These are phyloP conservation scores for Nymphalis polychloros DNA, from an alignment of 2,888 invertebrate genomes.

Conservation along the genomic window DNA sequence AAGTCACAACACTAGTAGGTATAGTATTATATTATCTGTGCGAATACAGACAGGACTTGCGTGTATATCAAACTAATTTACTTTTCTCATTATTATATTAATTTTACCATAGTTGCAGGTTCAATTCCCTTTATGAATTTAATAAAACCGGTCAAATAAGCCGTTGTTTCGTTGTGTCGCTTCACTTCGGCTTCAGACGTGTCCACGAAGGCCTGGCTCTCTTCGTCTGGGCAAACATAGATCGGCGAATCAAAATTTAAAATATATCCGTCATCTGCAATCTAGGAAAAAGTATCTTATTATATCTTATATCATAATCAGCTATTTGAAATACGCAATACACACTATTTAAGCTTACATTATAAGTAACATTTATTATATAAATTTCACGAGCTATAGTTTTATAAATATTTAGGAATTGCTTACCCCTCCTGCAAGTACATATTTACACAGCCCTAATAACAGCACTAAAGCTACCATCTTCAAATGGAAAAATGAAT, in stretches of 20 bases:
- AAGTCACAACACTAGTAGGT: too few relatives aligned
- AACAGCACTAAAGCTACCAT: neutral
- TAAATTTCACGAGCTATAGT: neutral
- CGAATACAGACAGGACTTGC: too few relatives aligned
- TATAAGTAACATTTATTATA: too few relatives aligned
- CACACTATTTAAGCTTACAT: too few relatives aligned
- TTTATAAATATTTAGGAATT: neutral
- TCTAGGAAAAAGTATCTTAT: conserved; percentile 7
- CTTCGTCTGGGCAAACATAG: conserved; percentile 49
- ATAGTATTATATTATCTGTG: too few relatives aligned
- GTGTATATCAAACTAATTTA: too few relatives aligned
- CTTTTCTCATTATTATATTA: too few relatives aligned
- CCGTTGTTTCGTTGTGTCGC: conserved; percentile 51
- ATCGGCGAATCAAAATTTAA: conserved; percentile 58
- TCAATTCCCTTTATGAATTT: conserved; percentile 45
- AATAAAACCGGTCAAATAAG: conserved; percentile 51
- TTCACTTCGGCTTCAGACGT: conserved; percentile 45
- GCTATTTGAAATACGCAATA: neutral
- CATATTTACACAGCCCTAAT: neutral
- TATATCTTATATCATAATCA: too few relatives aligned
- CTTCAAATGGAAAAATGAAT: neutral
- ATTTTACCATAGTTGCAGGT: conserved; percentile 46
- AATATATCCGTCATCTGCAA: conserved; percentile 43
- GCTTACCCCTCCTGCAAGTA: neutral
- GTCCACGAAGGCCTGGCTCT: conserved; percentile 49